Evolutionary conservation across 2,797 vertebrate species (phyloP), one percentile per base, ranked within the genome.

Genomic region (Pterois miles): DNA sequence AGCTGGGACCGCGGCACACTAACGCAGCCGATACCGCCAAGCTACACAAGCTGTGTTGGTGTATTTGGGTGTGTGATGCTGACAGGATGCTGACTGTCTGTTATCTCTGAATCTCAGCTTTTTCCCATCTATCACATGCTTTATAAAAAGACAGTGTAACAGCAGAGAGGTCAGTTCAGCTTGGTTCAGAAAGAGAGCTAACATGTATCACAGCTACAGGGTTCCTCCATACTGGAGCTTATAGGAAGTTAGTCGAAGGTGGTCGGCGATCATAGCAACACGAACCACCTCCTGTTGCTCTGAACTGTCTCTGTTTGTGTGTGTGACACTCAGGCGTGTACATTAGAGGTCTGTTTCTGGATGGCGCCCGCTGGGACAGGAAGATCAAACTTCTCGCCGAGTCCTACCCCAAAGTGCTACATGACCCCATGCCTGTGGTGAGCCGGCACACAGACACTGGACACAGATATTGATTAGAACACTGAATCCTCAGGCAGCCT

Each of bases 341-440:
- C 70, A 56, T 97, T 74, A 75, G 92, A 31, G 97, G 97, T 56
- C 78, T 98, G 76, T 98, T 96, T 89, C 89, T 98, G 53, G 97
- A 98, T 16, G 97, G 97, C 33, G 97, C 97, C 40, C 93, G 96
- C 71, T 98, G 97, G 97, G 94, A 97, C 88, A 94, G 96, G 59
- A 91, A 96, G 77, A 94, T 79, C 27, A 96, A 95, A 81, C 94
- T 93, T 65, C 90, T 97, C 4, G 96, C 90, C 14, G 97, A 99
- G 93, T 97, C 97, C 8, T 89, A 92, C 68, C 96, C 97, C 3
- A 97, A 98, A 93, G 93, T 96, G 80, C 96, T 98, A 71, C 95
- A 97, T 0, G 96, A 98, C 79, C 72, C 92, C 46, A 93, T 97
- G 89, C 97, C 97, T 58, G 96, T 95, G 96, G 97, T 97, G 76